Percentiles rank a stretch among this genome's conserved stretches.
phyloP scores from a whole-genome alignment of 2,888 invertebrate genomes.

The Troides aeacus region DNA sequence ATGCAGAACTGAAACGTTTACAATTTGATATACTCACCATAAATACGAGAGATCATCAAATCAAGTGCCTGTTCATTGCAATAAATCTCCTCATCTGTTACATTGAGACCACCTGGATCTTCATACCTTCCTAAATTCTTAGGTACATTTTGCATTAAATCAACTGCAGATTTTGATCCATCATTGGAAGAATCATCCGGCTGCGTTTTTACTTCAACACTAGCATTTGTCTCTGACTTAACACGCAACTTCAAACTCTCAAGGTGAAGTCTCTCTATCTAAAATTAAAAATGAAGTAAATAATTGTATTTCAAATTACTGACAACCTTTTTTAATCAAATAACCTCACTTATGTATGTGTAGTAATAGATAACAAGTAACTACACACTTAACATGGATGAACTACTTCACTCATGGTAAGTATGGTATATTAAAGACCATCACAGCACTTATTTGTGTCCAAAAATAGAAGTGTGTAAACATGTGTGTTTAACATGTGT shows the following conservation, averaged over 20 bases:
- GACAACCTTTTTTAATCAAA: constrained; percentile 30
- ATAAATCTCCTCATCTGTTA: constrained; percentile 37
- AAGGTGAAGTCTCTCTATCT: constrained; percentile 66
- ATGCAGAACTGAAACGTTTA: background rate
- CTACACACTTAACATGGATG: background rate
- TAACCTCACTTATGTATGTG: too few species aligned
- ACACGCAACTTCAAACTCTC: constrained; percentile 49
- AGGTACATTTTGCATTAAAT: constrained; percentile 37
- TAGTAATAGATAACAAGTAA: background rate
- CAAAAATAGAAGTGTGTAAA: too few species aligned
- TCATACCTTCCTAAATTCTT: background rate
- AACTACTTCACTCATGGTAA: too few species aligned
- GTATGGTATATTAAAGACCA: too few species aligned
- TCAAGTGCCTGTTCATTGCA: constrained; percentile 55
- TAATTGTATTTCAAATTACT: background rate
- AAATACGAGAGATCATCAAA: constrained; percentile 46
- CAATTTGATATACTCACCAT: constrained; percentile 42
- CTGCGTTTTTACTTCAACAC: background rate
- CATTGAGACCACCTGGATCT: constrained; percentile 25
- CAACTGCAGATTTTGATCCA: constrained; percentile 34
- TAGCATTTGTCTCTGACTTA: constrained; percentile 24
- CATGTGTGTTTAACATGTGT: too few species aligned
- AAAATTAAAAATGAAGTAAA: background rate
- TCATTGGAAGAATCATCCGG: constrained; percentile 5
- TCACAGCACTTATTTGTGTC: too few species aligned